Conservation (phyloP, 2,113 vertebrate genomes). For the Morone saxatilis region DNA sequence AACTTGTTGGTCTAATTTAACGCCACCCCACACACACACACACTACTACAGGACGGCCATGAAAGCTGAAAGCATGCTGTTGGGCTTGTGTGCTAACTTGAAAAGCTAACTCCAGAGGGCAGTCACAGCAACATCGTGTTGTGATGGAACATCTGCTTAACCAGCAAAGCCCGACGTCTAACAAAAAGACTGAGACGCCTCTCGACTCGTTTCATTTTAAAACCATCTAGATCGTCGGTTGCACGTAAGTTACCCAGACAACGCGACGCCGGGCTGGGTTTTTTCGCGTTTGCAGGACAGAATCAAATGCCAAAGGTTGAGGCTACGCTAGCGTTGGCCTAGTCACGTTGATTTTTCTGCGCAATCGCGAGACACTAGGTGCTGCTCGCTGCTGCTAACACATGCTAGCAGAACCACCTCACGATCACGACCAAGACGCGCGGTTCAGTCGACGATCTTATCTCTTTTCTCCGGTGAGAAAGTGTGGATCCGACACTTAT, state of each 20-base stretch:
- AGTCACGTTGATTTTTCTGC: slow-evolving; percentile 78
- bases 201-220: accelerated
- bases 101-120: slow-evolving; percentile 48
- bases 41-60: slow-evolving; percentile 14
- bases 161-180: background rate
- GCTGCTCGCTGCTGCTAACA: slow-evolving; percentile 46
- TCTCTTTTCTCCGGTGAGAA: background rate
- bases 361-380: slow-evolving; percentile 66
- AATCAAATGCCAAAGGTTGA: slow-evolving; percentile 63
- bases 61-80: slow-evolving; percentile 57
- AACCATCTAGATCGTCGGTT: accelerated
- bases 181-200: accelerated
- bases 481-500: accelerated
- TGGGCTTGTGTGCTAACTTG: slow-evolving; percentile 49
- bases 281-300: background rate
- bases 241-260: accelerated
- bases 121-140: slow-evolving; percentile 41
- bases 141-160: slow-evolving; percentile 4
- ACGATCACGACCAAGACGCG: slow-evolving; percentile 55
- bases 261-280: background rate
- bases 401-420: slow-evolving; percentile 58
- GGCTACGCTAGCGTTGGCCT: slow-evolving; percentile 72
- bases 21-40: background rate
- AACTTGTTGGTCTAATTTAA: accelerated
- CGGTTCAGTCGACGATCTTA: slow-evolving; percentile 72